Evolutionary conservation across 2,888 invertebrate species (phyloP).

Genomic region (Lasiommata megera): DNA sequence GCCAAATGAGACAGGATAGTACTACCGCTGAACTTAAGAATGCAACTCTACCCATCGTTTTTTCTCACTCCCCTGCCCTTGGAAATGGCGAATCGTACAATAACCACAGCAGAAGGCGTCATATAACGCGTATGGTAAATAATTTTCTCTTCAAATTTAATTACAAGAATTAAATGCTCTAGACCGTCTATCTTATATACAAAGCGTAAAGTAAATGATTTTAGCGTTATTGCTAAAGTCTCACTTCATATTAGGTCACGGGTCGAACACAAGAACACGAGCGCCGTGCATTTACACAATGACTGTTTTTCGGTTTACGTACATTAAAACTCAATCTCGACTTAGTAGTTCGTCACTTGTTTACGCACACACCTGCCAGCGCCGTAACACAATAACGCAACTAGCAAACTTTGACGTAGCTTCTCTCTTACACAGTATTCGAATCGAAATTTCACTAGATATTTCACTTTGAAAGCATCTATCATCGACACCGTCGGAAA

Average conservation of each 20-base stretch:
- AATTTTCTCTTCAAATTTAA: constrained; percentile 14
- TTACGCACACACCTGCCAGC: neutral
- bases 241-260: neutral
- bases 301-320: neutral
- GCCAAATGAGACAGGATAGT: neutral
- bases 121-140: constrained; percentile 17
- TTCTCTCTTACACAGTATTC: constrained; percentile 1
- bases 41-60: neutral
- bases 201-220: constrained; percentile 37
- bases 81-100: neutral
- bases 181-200: constrained; percentile 36
- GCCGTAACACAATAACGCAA: neutral
- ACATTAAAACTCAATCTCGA: neutral
- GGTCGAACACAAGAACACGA: neutral
- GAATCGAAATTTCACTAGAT: neutral
- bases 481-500: neutral
- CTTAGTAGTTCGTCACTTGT: neutral
- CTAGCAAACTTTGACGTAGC: neutral
- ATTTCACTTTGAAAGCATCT: neutral
- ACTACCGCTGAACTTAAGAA: neutral
- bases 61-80: neutral
- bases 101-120: constrained; percentile 1
- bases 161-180: constrained; percentile 32
- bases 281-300: neutral
- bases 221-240: constrained; percentile 10